Evolutionary conservation across 2,113 vertebrate genomes (phyloP).

Genomic region (Zosterops lateralis): DNA sequence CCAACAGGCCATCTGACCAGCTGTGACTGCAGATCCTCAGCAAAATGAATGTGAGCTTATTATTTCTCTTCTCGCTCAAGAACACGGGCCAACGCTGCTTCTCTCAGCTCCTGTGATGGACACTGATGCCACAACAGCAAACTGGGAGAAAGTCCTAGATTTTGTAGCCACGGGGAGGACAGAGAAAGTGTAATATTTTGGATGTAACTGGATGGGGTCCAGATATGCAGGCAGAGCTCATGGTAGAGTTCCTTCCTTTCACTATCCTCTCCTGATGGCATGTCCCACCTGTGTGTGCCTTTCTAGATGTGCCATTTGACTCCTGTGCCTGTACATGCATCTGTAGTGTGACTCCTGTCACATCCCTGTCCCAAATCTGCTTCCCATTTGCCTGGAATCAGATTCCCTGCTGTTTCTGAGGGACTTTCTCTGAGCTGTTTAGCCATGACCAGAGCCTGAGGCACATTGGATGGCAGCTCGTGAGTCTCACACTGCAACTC

Average conservation of each 20-base stretch:
- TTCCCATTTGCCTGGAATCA: slow-evolving; percentile 19
- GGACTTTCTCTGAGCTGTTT: slow-evolving; percentile 28
- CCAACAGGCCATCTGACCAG: background rate
- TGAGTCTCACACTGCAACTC: slow-evolving; percentile 37
- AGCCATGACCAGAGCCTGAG: slow-evolving; percentile 1
- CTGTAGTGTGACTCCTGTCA: background rate
- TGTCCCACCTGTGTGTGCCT: background rate
- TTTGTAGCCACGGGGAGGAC: background rate
- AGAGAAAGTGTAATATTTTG: background rate
- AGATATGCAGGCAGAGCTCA: background rate
- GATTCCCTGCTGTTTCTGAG: slow-evolving; percentile 13
- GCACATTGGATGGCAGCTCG: slow-evolving; percentile 16
- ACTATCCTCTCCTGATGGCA: rapidly evolving
- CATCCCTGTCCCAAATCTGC: background rate
- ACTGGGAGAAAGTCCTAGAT: background rate
- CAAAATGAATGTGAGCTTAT: background rate
- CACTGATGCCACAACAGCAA: background rate
- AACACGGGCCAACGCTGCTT: background rate
- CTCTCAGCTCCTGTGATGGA: background rate
- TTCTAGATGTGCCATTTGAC: background rate
- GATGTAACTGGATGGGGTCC: background rate
- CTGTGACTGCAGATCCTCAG: background rate
- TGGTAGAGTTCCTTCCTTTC: background rate
- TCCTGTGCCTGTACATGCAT: background rate
- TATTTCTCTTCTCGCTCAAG: background rate